Percentiles rank a stretch among this genome's conserved stretches.
Conservation (phyloP, 2,888 invertebrate genomes). For the Seladonia tumulorum region DNA sequence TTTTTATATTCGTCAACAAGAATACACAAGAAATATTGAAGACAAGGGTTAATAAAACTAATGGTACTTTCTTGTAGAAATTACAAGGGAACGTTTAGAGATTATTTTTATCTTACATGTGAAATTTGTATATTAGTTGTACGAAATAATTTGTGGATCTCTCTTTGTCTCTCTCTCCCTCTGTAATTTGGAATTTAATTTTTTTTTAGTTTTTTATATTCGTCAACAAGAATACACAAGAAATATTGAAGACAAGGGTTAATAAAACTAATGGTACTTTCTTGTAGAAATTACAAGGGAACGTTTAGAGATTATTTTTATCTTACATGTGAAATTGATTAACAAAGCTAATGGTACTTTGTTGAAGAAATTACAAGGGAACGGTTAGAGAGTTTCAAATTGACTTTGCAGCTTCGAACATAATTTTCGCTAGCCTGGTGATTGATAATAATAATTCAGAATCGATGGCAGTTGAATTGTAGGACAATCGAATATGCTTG, state of each 20-base stretch:
- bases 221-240: no score
- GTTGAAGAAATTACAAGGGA: not conserved
- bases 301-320: not conserved
- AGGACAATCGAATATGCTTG: not conserved
- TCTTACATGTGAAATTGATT: no score
- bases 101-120: no score
- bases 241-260: not conserved
- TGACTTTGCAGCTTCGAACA: not conserved
- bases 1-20: not conserved
- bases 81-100: no score
- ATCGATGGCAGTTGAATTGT: not conserved
- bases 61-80: not conserved
- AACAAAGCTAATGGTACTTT: no score
- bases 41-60: not conserved
- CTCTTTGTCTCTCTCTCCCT: no score
- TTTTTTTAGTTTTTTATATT: no score
- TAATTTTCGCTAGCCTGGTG: not conserved
- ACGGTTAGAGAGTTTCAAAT: not conserved
- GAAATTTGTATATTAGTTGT: not conserved
- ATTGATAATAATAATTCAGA: not conserved
- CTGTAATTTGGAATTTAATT: no score
- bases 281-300: no score
- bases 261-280: not conserved
- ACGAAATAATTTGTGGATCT: no score
- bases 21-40: not conserved